Evolutionary conservation across 2,888 invertebrate genomes (phyloP), one percentile per base, ranked within the genome.

Genomic region (Leucophenga maculata): DNA sequence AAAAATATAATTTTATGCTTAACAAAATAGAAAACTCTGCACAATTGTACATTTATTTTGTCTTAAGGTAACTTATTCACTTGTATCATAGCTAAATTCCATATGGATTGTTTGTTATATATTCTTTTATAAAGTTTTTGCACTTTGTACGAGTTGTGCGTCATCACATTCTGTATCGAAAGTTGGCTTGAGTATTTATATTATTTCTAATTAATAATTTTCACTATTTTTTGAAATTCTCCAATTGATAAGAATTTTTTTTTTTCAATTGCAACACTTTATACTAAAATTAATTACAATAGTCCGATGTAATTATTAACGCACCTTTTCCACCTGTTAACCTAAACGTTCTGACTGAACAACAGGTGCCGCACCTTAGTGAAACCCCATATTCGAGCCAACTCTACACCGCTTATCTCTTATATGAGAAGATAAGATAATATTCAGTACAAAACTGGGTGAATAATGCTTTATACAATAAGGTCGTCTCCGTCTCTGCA

Each of bases 311-410:
- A 18, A 68, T 48, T 69, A 46, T 62, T 50, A 68, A 55, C 73
- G 69, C 79, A 85, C 85, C 86, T 86, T 83, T 69, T 82, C 74
- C 81, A 83, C 83, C 82, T 82, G 84, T 75, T 78, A 69, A 65
- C 72, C 72, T 78, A 77, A 75, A 83, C 79, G 82, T 77, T 85
- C 85, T 86, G 76, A 78, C 22, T 69, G 52, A 32, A 64, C 20
- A 52, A 72, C 67, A 77, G 68, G 74, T 77, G 77, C 78, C 77
- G 75, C 77, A 68, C 80, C 80, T 74, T 72, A 59, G 64, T 60
- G 60, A 50, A 31, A 50, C 59, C 52, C 60, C 70, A 65, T 70
- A 76, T 44, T 69, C 76, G 77, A 26, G 26, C 26, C 69, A 78
- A 80, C 77, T 78, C 72, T 16, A 62, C 67, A 68, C 66, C 55